Evolutionary conservation across 2,888 invertebrate genomes (phyloP).

Genomic region (Keiferia lycopersicella): DNA sequence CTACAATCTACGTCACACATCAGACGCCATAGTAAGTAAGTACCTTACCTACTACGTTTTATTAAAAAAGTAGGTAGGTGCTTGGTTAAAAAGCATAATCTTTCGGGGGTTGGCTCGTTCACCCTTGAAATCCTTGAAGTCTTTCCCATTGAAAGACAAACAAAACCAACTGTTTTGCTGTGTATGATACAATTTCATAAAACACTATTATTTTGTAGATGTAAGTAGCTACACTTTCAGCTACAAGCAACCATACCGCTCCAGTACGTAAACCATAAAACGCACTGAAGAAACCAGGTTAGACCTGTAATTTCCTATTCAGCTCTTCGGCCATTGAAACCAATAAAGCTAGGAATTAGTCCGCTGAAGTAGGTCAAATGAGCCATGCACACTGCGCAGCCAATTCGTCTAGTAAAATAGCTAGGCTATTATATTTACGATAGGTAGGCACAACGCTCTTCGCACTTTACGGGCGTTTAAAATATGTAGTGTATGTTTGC

Average conservation of each 20-base stretch:
- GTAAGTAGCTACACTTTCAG: too few species aligned
- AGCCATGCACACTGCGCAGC: background rate
- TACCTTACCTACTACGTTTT: too few species aligned
- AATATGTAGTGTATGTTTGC: background rate
- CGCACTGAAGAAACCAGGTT: background rate
- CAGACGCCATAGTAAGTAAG: too few species aligned
- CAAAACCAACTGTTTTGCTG: too few species aligned
- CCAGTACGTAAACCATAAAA: background rate
- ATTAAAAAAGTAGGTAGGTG: too few species aligned
- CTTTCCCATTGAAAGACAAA: too few species aligned
- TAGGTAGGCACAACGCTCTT: background rate
- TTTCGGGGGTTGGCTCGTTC: too few species aligned
- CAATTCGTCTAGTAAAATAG: background rate
- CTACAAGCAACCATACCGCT: too few species aligned
- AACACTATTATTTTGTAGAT: too few species aligned
- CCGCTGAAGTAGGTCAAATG: conserved; percentile 11
- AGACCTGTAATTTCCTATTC: background rate
- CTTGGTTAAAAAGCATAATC: too few species aligned
- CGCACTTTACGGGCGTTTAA: background rate
- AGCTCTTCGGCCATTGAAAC: conserved; percentile 5
- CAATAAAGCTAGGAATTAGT: conserved; percentile 21
- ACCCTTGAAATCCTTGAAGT: too few species aligned
- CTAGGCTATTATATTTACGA: background rate
- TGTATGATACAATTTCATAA: too few species aligned
- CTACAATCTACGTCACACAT: background rate